Conservation (phyloP, 2,113 vertebrate species). For the Oreochromis aureus region DNA sequence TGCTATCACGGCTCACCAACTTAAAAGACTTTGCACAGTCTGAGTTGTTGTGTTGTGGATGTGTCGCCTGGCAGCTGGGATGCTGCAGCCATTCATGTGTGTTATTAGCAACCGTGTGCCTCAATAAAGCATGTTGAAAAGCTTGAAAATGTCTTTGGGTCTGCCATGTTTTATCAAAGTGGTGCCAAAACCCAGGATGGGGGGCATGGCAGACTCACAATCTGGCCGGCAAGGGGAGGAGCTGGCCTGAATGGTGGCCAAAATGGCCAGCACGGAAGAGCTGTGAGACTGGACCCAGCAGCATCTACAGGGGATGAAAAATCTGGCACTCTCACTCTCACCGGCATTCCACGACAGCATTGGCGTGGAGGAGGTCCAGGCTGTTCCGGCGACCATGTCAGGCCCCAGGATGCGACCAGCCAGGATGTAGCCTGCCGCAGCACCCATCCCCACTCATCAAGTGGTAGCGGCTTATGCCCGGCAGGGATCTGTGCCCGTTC, state of each 20-base stretch:
- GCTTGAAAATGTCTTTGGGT: neutral
- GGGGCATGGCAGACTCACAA: neutral
- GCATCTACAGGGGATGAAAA: neutral
- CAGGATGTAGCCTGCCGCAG: rapidly evolving
- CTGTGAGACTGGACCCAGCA: neutral
- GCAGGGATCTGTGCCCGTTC: neutral
- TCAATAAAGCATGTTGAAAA: neutral
- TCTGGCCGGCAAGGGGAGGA: neutral
- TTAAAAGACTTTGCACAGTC: neutral
- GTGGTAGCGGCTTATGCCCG: too few relatives aligned
- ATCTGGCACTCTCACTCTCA: neutral
- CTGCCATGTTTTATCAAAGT: neutral
- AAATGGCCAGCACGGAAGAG: neutral
- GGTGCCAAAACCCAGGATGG: neutral
- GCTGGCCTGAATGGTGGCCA: neutral
- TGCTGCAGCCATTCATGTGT: neutral
- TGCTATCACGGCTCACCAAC: rapidly evolving
- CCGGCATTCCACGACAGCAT: rapidly evolving
- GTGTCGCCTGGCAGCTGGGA: neutral
- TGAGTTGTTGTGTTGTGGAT: neutral
- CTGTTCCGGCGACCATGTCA: neutral
- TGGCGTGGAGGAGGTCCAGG: neutral
- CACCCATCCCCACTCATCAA: too few relatives aligned
- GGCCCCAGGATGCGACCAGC: rapidly evolving
- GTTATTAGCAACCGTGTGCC: neutral